phyloP scores from a whole-genome alignment of 2,888 invertebrate genomes.

The Amphipyra berbera region DNA sequence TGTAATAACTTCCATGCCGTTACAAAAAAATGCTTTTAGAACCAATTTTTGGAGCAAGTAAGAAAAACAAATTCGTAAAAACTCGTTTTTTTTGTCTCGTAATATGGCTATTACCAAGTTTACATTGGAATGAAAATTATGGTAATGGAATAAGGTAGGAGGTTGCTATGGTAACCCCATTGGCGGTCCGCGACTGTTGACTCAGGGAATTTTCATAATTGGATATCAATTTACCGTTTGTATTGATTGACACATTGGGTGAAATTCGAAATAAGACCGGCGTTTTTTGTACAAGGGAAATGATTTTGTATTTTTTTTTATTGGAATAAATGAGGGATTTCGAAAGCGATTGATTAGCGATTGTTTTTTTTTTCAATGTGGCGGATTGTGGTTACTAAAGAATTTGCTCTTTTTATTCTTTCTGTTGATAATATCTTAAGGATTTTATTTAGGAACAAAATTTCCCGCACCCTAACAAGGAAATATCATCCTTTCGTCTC shows the following conservation, averaged over 20 bases:
- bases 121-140: constrained; percentile 62
- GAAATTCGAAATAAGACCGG: constrained; percentile 2
- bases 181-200: constrained; percentile 27
- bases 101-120: constrained; percentile 64
- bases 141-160: constrained; percentile 50
- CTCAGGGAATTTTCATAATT: constrained; percentile 34
- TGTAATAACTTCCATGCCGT: constrained; percentile 13
- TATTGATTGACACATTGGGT: constrained; percentile 22
- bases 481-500: too few relatives aligned
- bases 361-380: too few relatives aligned
- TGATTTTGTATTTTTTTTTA: too few relatives aligned
- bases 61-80: constrained; percentile 56
- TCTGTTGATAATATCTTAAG: too few relatives aligned
- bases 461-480: too few relatives aligned
- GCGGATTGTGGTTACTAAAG: too few relatives aligned
- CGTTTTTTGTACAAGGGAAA: background rate
- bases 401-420: too few relatives aligned
- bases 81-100: constrained; percentile 44
- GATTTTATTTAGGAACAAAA: too few relatives aligned
- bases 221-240: constrained; percentile 51
- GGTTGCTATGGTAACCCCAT: constrained; percentile 19
- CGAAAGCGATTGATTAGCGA: too few relatives aligned
- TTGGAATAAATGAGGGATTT: too few relatives aligned
- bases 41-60: constrained; percentile 48
- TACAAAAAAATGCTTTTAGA: constrained; percentile 38